Conservation (phyloP, 2,113 vertebrate species). For the Oryzias celebensis region DNA sequence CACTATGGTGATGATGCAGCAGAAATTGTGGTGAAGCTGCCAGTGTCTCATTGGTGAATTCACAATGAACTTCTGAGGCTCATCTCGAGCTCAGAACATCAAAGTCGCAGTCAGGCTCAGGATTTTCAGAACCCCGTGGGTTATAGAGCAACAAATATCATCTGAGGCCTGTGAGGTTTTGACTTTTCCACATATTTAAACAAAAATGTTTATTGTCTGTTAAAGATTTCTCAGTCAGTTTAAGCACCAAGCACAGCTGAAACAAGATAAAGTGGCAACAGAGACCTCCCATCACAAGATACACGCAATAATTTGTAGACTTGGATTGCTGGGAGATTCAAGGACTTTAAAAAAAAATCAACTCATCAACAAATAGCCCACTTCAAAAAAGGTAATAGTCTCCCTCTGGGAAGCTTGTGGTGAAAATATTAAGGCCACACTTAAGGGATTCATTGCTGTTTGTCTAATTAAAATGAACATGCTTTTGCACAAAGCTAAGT, state of each 20-base stretch:
- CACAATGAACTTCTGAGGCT: slow-evolving; percentile 39
- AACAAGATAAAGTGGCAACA: slow-evolving; percentile 13
- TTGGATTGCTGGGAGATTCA: slow-evolving; percentile 8
- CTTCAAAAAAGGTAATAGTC: slow-evolving; percentile 12
- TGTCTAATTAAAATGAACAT: slow-evolving; percentile 27
- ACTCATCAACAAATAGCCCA: slow-evolving; percentile 17
- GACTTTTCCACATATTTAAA: slow-evolving; percentile 63
- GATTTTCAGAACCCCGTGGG: slow-evolving; percentile 39
- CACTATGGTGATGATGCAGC: slow-evolving; percentile 56
- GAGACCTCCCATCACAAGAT: slow-evolving; percentile 29
- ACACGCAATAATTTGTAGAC: slow-evolving; percentile 17
- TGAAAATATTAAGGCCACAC: slow-evolving; percentile 16
- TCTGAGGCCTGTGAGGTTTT: slow-evolving; percentile 72
- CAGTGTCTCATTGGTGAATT: slow-evolving; percentile 27
- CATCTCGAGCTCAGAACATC: slow-evolving; percentile 55
- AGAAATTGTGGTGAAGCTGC: slow-evolving; percentile 62
- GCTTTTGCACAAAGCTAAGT: slow-evolving; percentile 19
- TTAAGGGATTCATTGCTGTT: slow-evolving; percentile 27
- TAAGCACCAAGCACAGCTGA: slow-evolving; percentile 26
- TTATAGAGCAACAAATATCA: slow-evolving; percentile 60
- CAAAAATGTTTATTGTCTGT: slow-evolving; percentile 54
- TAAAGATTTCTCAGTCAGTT: slow-evolving; percentile 33
- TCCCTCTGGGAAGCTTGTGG: neutral
- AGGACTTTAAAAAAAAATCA: neutral
- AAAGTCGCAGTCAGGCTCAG: slow-evolving; percentile 51